A percentile compares a stretch with the other conserved stretches of the same genome.
phyloP scores from a whole-genome alignment of 2,113 vertebrate species.

The Aphyosemion australe region DNA sequence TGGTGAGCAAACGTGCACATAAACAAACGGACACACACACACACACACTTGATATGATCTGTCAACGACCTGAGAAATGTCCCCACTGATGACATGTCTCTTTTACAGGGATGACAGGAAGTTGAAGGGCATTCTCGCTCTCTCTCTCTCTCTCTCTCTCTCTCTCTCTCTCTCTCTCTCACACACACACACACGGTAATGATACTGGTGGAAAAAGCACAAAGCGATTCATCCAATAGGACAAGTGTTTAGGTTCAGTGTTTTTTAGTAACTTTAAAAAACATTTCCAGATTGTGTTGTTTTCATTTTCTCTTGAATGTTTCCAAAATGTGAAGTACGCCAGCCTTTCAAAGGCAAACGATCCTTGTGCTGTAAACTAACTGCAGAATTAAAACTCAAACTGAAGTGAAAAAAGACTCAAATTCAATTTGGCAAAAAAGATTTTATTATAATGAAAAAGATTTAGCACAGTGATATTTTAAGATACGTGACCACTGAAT shows the following conservation, averaged over 20 bases:
- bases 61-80: conserved; percentile 24
- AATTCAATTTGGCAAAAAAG: too few species aligned
- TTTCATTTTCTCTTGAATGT: background rate
- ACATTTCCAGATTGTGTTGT: background rate
- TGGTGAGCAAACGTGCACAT: conserved; percentile 26
- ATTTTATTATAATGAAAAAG: too few species aligned
- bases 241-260: too few species aligned
- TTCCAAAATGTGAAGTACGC: too few species aligned
- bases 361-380: too few species aligned
- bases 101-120: conserved; percentile 31
- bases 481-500: too few species aligned
- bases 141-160: conserved; percentile 37
- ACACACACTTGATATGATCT: conserved; percentile 3
- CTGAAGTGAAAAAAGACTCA: too few species aligned
- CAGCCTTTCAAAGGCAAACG: too few species aligned
- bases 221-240: conserved; percentile 42
- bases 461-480: too few species aligned
- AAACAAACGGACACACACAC: background rate
- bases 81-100: conserved; percentile 51
- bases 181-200: conserved; percentile 21
- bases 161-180: conserved; percentile 51
- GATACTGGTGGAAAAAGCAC: conserved; percentile 47
- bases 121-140: conserved; percentile 72
- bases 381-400: too few species aligned
- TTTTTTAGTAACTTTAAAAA: background rate